Conservation (phyloP, 2,888 invertebrate species). For the Hydraecia micacea region DNA sequence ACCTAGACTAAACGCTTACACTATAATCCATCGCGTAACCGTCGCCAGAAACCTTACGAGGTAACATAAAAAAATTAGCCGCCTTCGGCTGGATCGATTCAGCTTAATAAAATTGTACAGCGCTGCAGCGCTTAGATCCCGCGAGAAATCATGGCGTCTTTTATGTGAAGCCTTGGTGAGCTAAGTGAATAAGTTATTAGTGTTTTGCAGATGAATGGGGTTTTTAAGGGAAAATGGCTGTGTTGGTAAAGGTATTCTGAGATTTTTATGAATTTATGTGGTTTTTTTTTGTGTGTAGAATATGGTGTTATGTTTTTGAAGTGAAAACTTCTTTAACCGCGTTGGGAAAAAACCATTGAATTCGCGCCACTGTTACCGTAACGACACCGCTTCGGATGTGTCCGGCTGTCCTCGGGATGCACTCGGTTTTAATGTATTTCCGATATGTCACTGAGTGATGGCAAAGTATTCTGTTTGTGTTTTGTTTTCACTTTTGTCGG, state of each 20-base stretch:
- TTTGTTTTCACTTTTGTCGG: too few relatives aligned
- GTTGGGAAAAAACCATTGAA: too few relatives aligned
- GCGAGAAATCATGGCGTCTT: slow-evolving; percentile 29
- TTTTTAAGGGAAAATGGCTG: not conserved
- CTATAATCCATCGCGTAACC: slow-evolving; percentile 31
- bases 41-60: slow-evolving; percentile 29
- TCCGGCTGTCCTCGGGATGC: too few relatives aligned
- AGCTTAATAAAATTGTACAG: slow-evolving; percentile 43
- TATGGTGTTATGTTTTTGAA: not conserved
- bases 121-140: slow-evolving; percentile 33
- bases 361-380: too few relatives aligned
- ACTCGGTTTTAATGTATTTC: too few relatives aligned
- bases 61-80: slow-evolving; percentile 24
- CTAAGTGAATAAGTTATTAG: slow-evolving; percentile 18
- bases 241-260: not conserved
- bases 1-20: slow-evolving; percentile 50
- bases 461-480: too few relatives aligned
- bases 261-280: not conserved
- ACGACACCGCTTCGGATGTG: too few relatives aligned
- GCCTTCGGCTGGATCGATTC: slow-evolving; percentile 46
- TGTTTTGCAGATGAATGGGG: not conserved
- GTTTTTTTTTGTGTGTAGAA: not conserved
- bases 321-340: too few relatives aligned
- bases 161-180: slow-evolving; percentile 14
- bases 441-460: too few relatives aligned